A percentile compares a stretch with the other conserved stretches of the same genome.
These are phyloP conservation scores for Ursus arctos DNA, from an alignment of 2,113 vertebrate genomes.

Conservation along the genomic window DNA sequence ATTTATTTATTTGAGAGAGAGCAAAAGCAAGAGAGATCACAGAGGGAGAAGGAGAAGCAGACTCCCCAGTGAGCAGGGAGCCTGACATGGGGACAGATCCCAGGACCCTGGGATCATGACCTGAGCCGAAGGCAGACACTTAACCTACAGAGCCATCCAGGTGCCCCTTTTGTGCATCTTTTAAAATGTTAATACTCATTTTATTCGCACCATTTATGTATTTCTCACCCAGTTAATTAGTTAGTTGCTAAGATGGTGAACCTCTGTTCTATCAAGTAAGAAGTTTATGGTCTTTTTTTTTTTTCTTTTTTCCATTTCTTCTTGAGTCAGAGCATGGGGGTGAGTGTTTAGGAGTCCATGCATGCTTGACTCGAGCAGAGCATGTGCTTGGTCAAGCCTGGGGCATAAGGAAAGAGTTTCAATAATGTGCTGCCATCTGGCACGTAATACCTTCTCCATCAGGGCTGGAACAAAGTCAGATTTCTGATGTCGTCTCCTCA, in stretches of 20 bases:
- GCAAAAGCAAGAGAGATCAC: too few species aligned
- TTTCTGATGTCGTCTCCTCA: background rate
- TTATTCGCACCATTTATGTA: background rate
- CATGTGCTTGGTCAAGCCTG: background rate
- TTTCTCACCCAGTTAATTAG: background rate
- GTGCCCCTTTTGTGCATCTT: background rate
- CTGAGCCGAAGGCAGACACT: too few species aligned
- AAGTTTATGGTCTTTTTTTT: background rate
- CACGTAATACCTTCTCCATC: background rate
- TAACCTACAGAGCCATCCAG: too few species aligned
- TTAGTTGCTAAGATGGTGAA: background rate
- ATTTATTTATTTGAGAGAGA: too few species aligned
- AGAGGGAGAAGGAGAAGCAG: too few species aligned
- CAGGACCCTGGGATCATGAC: too few species aligned
- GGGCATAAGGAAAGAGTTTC: background rate
- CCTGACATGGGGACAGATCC: too few species aligned
- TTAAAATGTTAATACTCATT: background rate
- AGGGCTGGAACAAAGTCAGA: background rate
- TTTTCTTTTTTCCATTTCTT: background rate
- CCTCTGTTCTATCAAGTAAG: conserved; percentile 1
- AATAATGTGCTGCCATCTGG: conserved; percentile 27
- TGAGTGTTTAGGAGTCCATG: background rate
- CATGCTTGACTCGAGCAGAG: background rate
- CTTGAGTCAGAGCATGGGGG: background rate
- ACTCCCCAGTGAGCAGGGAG: too few species aligned